Percentiles rank a stretch among this genome's conserved stretches.
Conservation (phyloP, 2,113 vertebrate species). For the Coturnix japonica region DNA sequence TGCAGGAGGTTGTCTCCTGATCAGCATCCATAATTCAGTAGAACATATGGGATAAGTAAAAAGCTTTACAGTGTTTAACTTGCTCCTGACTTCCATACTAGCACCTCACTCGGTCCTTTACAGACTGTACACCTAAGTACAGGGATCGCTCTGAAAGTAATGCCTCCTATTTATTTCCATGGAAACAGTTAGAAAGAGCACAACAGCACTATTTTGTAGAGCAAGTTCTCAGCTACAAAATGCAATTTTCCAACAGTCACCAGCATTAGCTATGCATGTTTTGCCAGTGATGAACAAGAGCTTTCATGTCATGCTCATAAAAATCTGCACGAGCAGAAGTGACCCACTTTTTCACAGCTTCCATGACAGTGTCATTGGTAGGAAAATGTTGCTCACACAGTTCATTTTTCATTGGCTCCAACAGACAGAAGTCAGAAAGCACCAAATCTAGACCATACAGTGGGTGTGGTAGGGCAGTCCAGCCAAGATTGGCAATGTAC, state of each 20-base stretch:
- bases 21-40: slow-evolving; percentile 18
- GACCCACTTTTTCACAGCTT: background rate
- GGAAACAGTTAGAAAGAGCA: background rate
- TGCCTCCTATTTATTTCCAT: background rate
- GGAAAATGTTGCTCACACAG: background rate
- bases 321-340: background rate
- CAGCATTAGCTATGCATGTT: background rate
- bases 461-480: background rate
- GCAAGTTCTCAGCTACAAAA: background rate
- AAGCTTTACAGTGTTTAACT: background rate
- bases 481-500: background rate
- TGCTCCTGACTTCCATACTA: background rate
- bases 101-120: background rate
- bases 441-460: background rate
- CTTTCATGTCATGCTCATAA: background rate
- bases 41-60: background rate
- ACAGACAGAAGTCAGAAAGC: background rate
- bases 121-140: background rate
- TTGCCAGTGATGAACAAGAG: background rate
- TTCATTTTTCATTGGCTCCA: background rate
- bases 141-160: background rate
- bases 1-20: slow-evolving; percentile 17
- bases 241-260: background rate
- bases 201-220: background rate
- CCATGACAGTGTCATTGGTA: background rate